Conservation (phyloP, 2,888 invertebrate species). For the Folsomia manolachei region DNA sequence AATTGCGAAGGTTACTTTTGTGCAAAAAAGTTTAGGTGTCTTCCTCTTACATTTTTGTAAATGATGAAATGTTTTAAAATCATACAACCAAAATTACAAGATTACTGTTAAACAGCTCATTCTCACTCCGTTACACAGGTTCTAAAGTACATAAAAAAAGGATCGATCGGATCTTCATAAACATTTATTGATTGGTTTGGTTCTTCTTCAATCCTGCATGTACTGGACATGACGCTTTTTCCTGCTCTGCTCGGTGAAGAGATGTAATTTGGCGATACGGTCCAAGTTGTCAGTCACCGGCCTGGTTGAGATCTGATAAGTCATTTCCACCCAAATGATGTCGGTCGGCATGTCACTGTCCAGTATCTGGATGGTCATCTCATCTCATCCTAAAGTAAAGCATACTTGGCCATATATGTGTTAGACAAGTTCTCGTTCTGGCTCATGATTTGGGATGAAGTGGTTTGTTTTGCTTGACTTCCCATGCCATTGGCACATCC, state of each 20-base stretch:
- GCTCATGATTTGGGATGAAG: neutral
- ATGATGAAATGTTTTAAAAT: no score
- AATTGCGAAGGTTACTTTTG: no score
- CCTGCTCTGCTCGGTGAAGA: neutral
- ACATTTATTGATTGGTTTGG: neutral
- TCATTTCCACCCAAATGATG: neutral
- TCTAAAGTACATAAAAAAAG: no score
- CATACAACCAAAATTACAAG: no score
- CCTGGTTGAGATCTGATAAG: neutral
- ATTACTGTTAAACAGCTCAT: no score
- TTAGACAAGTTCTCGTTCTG: neutral
- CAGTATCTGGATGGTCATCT: neutral
- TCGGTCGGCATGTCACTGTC: neutral
- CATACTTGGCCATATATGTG: no score
- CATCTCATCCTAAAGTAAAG: no score
- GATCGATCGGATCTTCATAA: neutral
- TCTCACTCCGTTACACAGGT: no score
- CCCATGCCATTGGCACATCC: neutral
- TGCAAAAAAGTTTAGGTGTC: no score
- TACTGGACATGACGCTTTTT: neutral
- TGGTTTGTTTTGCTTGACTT: slow-evolving; percentile 2
- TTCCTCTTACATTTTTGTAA: no score
- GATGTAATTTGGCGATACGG: neutral
- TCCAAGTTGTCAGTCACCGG: neutral
- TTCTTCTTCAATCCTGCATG: neutral